phyloP scores from a whole-genome alignment of 2,888 invertebrate genomes.

The Cerastoderma edule region DNA sequence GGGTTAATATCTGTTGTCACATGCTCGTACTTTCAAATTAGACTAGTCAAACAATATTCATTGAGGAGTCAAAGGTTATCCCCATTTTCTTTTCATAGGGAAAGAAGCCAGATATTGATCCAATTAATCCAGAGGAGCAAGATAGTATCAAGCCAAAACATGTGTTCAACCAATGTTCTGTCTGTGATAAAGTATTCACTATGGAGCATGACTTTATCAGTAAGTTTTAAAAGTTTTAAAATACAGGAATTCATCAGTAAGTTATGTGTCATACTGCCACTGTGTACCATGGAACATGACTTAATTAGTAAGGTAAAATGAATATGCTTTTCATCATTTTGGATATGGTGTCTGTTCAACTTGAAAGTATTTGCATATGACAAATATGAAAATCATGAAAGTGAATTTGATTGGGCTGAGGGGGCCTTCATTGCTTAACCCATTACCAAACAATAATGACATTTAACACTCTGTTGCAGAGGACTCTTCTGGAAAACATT shows the following conservation, averaged over 20 bases:
- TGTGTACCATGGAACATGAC: background rate
- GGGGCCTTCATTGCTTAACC: too few relatives aligned
- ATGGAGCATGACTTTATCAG: constrained; percentile 11
- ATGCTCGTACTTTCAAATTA: background rate
- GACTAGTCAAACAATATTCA: background rate
- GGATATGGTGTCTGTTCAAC: too few relatives aligned
- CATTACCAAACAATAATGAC: too few relatives aligned
- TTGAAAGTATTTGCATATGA: too few relatives aligned
- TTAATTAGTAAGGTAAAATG: background rate
- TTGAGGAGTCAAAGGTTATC: background rate
- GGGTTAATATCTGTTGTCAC: background rate
- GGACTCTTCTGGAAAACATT: too few relatives aligned
- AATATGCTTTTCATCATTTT: background rate
- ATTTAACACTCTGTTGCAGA: too few relatives aligned
- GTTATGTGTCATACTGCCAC: background rate
- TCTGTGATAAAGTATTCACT: constrained; percentile 67
- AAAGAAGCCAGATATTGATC: constrained; percentile 23
- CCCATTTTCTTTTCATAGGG: background rate
- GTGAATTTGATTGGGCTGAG: too few relatives aligned
- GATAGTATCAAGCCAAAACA: constrained; percentile 76
- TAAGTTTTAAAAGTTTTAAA: background rate
- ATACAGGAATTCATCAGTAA: background rate
- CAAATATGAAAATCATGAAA: too few relatives aligned
- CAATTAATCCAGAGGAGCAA: constrained; percentile 66
- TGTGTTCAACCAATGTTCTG: constrained; percentile 75